These are phyloP conservation scores for Trididemnum clinides DNA, from an alignment of 23 tunicate genomes.

Conservation along the genomic window DNA sequence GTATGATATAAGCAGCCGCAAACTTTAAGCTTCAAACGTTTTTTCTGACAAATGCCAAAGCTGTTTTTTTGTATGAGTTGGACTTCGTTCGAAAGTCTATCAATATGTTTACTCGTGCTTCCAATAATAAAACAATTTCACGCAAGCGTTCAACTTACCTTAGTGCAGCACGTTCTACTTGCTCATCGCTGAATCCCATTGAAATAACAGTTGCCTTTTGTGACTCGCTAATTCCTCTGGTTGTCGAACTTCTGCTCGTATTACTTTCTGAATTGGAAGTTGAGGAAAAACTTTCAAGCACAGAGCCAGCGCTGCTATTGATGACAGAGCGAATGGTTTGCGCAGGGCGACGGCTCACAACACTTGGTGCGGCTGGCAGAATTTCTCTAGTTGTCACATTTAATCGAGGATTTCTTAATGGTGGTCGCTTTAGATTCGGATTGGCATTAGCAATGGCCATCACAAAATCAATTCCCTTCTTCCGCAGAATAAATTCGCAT, in stretches of 20 bases:
- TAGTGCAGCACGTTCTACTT: background rate
- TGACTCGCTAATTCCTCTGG: background rate
- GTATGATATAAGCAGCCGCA: too few species aligned
- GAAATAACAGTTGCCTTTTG: background rate
- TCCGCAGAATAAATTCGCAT: slow-evolving; percentile 16
- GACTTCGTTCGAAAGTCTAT: too few species aligned
- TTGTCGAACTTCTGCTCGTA: background rate
- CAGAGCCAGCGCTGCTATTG: background rate
- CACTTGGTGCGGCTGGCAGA: too few species aligned
- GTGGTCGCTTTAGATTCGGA: slow-evolving; percentile 29
- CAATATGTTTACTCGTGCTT: too few species aligned
- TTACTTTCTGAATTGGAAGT: background rate
- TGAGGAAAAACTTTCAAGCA: background rate
- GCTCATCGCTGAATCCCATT: slow-evolving; percentile 3
- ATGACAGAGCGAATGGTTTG: background rate
- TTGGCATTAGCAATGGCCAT: background rate
- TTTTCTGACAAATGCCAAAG: too few species aligned
- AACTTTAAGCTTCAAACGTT: too few species aligned
- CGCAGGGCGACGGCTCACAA: too few species aligned
- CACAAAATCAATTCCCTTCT: slow-evolving; percentile 25
- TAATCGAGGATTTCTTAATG: background rate
- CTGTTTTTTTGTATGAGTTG: too few species aligned
- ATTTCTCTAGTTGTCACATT: background rate
- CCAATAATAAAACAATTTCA: too few species aligned
- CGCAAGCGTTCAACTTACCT: too few species aligned